Conservation (phyloP, 2,888 invertebrate genomes). For the Idaea dimidiata region DNA sequence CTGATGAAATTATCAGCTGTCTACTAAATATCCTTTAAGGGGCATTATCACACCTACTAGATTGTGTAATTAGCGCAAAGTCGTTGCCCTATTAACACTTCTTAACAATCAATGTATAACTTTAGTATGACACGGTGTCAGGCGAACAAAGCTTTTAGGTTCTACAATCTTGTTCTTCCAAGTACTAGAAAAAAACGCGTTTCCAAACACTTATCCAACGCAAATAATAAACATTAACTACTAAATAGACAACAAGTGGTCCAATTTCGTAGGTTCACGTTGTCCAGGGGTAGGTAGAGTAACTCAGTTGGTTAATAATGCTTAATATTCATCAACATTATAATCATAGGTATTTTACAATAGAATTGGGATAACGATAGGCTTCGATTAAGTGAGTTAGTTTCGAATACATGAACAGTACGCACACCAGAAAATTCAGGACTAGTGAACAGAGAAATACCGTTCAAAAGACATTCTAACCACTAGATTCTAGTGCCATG, state of each 20-base stretch:
- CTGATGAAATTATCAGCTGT: too few relatives aligned
- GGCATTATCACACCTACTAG: too few relatives aligned
- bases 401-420: too few relatives aligned
- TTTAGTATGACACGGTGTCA: conserved; percentile 20
- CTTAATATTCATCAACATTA: background rate
- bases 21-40: too few relatives aligned
- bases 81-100: too few relatives aligned
- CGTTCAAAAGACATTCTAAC: too few relatives aligned
- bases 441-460: too few relatives aligned
- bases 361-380: background rate
- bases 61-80: too few relatives aligned
- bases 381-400: background rate
- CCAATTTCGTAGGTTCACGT: conserved; percentile 15
- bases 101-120: background rate
- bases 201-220: conserved; percentile 47
- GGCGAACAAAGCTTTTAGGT: conserved; percentile 40
- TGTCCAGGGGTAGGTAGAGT: background rate
- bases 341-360: background rate
- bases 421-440: too few relatives aligned
- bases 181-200: conserved; percentile 48
- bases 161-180: conserved; percentile 39
- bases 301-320: background rate
- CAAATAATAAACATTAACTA: conserved; percentile 41
- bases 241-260: conserved; percentile 22
- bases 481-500: background rate